Evolutionary conservation across 1,140 invertebrate species (phyloP).

Genomic region (Drosophila lini): DNA sequence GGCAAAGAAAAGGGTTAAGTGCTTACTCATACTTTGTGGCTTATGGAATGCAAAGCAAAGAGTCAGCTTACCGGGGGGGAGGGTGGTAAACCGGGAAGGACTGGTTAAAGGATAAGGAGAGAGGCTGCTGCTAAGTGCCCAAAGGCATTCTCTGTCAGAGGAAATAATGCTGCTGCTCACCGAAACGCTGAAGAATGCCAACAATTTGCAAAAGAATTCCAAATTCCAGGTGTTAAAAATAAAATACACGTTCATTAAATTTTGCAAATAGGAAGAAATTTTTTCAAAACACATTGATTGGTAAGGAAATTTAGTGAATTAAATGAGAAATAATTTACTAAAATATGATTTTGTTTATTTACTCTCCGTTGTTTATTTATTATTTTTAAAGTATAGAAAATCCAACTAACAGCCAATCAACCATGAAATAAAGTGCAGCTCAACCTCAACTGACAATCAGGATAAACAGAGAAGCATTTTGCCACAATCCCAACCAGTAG

Average conservation of each 20-base stretch:
- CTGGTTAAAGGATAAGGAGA: background rate
- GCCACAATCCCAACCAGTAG: conserved; percentile 3
- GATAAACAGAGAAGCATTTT: background rate
- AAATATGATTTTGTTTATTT: background rate
- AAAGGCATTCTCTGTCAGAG: conserved; percentile 21
- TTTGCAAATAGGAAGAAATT: background rate
- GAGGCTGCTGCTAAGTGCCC: conserved; percentile 19
- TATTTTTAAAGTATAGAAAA: background rate
- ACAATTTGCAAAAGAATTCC: conserved; percentile 6
- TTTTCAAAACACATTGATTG: background rate
- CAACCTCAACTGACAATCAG: conserved; percentile 24
- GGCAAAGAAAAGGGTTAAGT: conserved; percentile 47
- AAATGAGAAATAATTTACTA: background rate
- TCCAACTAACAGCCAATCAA: background rate
- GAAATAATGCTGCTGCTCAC: conserved; percentile 1
- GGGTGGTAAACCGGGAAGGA: background rate
- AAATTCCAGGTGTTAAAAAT: conserved; percentile 25
- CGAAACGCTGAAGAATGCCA: conserved; percentile 12
- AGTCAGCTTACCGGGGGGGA: conserved; percentile 6
- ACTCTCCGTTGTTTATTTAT: background rate
- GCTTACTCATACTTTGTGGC: conserved; percentile 56
- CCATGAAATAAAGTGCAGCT: conserved; percentile 12
- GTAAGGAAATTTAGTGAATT: background rate
- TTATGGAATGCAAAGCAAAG: conserved; percentile 45
- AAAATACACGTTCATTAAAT: conserved; percentile 16